These are phyloP conservation scores for Crotalus horridus DNA, from an alignment of 2,113 vertebrate species.

Conservation along the genomic window DNA sequence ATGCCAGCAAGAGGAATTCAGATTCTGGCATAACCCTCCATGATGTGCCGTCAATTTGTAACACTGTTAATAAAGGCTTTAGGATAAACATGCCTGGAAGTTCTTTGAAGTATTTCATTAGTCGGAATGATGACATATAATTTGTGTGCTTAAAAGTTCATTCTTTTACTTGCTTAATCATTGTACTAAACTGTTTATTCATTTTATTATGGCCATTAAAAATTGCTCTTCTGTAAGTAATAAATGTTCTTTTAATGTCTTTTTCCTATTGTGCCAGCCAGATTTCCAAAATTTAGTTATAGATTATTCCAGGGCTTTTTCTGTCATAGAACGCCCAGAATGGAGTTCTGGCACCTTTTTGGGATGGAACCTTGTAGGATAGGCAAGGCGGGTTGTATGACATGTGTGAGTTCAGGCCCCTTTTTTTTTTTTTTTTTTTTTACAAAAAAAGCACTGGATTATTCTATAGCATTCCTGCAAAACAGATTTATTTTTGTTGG, in stretches of 20 bases:
- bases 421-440: too few species aligned
- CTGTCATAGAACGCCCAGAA: too few species aligned
- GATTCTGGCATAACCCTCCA: too few species aligned
- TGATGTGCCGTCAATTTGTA: too few species aligned
- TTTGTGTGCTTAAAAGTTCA: not conserved
- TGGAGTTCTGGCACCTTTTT: too few species aligned
- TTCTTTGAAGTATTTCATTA: too few species aligned
- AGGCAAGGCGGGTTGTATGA: too few species aligned
- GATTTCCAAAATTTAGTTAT: not conserved
- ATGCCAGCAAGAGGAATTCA: too few species aligned
- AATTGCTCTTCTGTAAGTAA: not conserved
- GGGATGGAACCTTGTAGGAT: too few species aligned
- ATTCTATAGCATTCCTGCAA: not conserved
- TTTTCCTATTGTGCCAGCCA: not conserved
- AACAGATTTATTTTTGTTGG: slow-evolving; percentile 2
- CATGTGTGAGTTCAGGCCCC: too few species aligned
- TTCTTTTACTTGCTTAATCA: not conserved
- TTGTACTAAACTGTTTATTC: not conserved
- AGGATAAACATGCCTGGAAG: too few species aligned
- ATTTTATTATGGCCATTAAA: not conserved
- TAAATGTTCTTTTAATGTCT: not conserved
- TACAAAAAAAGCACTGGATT: not conserved
- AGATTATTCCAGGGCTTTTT: not conserved
- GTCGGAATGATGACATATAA: not conserved
- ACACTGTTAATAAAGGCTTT: too few species aligned